phyloP scores from a whole-genome alignment of 2,113 vertebrate genomes.

The Peucedramus taeniatus region DNA sequence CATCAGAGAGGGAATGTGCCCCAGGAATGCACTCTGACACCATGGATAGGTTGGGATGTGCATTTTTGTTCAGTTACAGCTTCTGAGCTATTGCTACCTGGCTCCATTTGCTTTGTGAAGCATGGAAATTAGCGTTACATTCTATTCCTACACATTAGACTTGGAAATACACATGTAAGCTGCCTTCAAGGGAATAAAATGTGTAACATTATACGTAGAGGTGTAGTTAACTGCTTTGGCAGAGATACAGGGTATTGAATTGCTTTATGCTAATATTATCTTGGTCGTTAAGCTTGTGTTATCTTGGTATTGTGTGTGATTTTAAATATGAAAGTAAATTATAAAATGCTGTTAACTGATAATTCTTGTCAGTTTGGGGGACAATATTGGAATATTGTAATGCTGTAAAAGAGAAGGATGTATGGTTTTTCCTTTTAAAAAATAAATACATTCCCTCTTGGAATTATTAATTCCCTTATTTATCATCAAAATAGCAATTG shows the following conservation, averaged over 20 bases:
- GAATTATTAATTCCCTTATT: background rate
- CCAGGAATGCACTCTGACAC: fast-evolving
- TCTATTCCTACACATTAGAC: background rate
- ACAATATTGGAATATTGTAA: background rate
- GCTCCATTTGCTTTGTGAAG: background rate
- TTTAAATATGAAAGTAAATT: background rate
- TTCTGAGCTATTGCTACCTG: background rate
- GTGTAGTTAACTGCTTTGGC: background rate
- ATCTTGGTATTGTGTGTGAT: background rate
- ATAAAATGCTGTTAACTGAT: background rate
- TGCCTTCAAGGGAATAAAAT: background rate
- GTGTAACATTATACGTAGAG: background rate
- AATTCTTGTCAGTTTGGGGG: background rate
- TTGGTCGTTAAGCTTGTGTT: background rate
- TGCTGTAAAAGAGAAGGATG: background rate
- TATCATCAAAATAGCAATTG: background rate
- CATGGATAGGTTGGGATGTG: fast-evolving
- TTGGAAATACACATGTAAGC: background rate
- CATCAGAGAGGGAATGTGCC: fast-evolving
- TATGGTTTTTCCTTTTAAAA: background rate
- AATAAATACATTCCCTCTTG: background rate
- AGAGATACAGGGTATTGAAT: background rate
- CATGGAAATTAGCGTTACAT: background rate
- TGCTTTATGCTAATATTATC: slow-evolving; percentile 11
- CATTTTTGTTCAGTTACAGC: background rate